Evolutionary conservation across 2,797 vertebrate species (phyloP), one percentile per base, ranked within the genome.

Genomic region (Neoniphon sammara): DNA sequence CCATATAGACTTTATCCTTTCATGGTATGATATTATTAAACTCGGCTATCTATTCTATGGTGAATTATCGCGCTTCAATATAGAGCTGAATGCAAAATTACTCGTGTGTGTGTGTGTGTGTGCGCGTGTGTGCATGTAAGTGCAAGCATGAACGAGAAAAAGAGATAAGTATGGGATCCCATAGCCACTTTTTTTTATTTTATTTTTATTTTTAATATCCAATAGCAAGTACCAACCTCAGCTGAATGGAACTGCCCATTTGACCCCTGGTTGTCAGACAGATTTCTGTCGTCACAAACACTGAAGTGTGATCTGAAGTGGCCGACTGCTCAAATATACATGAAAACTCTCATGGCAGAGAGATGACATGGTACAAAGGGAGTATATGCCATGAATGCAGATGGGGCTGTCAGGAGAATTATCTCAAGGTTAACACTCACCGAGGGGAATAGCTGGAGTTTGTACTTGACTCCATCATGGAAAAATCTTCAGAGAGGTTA

Each of bases 401-500:
- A 88, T 74, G 12, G 20, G 17, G 21, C 7, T 59, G 68, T 82
- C 56, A 61, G 54, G 54, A 20, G 46, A 30, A 75, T 55, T 20
- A 53, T 59, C 49, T 87, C 68, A 82, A 82, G 79, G 73, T 82
- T 60, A 70, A 42, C 3, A 0, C 34, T 73, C 66, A 50, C 60
- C 42, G 21, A 21, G 30, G 66, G 36, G 81, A 77, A 66, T 79
- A 53, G 66, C 63, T 58, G 66, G 30, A 67, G 61, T 63, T 54
- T 77, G 63, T 58, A 50, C 39, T 25, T 66, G 69, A 74, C 50
- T 27, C 59, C 34, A 36, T 46, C 77, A 68, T 14, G 17, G 25
- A 25, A 58, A 57, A 11, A 53, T 60, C 62, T 58, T 49, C 11
- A 18, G 56, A 42, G 67, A 82, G n/a, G 55, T 8, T 0, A 17